A percentile compares a stretch with the other conserved stretches of the same genome.
Conservation (phyloP, 2,888 invertebrate genomes). For the Microdon myrmicae region DNA sequence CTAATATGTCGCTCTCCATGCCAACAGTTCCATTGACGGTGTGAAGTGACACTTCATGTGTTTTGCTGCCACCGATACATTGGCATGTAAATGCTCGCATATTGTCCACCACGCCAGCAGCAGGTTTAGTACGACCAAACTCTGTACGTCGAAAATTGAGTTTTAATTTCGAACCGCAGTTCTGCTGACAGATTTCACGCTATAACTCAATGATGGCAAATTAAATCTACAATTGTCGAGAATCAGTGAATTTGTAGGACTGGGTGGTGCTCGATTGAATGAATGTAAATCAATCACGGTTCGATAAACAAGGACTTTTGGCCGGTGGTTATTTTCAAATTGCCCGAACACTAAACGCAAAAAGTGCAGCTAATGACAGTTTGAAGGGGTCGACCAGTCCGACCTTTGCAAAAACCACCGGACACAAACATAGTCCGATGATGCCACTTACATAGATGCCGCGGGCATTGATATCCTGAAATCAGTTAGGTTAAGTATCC, state of each 20-base stretch:
- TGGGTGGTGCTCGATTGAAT: too few relatives aligned
- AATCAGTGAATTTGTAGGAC: too few relatives aligned
- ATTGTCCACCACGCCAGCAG: constrained; percentile 2
- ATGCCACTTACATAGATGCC: constrained; percentile 2
- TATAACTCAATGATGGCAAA: constrained; percentile 47
- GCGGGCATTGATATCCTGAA: constrained; percentile 16
- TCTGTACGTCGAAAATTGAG: constrained; percentile 31
- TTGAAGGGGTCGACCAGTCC: constrained; percentile 29
- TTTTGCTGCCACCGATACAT: constrained; percentile 4
- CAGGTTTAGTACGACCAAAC: not conserved
- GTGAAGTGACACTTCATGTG: constrained; percentile 41
- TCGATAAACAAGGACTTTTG: constrained; percentile 2
- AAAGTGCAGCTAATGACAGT: constrained; percentile 44
- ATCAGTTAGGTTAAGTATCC: constrained; percentile 31
- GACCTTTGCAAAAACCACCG: constrained; percentile 15
- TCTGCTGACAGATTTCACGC: constrained; percentile 36
- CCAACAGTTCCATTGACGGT: constrained; percentile 45
- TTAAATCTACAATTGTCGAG: constrained; percentile 38
- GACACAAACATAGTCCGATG: too few relatives aligned
- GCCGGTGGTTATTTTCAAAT: constrained; percentile 25
- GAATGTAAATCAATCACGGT: constrained; percentile 34
- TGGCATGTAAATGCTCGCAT: constrained; percentile 29
- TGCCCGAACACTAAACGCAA: constrained; percentile 33
- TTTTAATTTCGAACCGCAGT: constrained; percentile 44
- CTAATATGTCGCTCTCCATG: too few relatives aligned